A percentile compares a stretch with the other conserved stretches of the same genome.
Evolutionary conservation across 2,888 invertebrate species (phyloP).

Genomic region (Drepanosiphum platanoidis): DNA sequence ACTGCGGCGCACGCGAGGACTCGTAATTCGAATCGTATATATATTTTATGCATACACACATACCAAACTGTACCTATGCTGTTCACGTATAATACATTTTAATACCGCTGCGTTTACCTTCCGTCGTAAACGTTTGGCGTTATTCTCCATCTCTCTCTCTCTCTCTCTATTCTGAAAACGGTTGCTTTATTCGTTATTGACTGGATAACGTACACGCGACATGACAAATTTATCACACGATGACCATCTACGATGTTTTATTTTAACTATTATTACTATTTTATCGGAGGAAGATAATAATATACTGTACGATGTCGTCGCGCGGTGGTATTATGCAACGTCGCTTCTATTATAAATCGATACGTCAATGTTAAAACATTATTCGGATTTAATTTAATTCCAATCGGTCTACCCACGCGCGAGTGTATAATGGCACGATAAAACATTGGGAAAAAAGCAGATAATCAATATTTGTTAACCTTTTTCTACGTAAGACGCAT

Average conservation of each 20-base stretch:
- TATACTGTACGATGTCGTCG: not conserved
- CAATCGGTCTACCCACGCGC: not conserved
- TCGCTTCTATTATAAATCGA: not conserved
- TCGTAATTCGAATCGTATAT: not conserved
- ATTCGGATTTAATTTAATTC: no score
- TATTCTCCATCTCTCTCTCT: no score
- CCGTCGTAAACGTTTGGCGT: not conserved
- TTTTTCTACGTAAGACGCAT: no score
- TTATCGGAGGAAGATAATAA: not conserved
- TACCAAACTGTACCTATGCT: not conserved
- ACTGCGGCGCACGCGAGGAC: not conserved
- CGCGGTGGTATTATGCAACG: not conserved
- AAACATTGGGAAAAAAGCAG: no score
- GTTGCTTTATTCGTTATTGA: not conserved
- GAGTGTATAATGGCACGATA: not conserved
- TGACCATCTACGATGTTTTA: not conserved
- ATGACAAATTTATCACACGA: not conserved
- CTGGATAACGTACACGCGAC: no score
- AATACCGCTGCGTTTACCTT: not conserved
- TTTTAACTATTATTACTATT: no score
- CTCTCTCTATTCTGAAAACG: not conserved
- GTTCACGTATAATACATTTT: not conserved
- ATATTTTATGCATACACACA: not conserved
- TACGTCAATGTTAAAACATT: no score
- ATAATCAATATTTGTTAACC: no score